Evolutionary conservation across 1,140 invertebrate genomes (phyloP).

Genomic region (Penaeus japonicus): DNA sequence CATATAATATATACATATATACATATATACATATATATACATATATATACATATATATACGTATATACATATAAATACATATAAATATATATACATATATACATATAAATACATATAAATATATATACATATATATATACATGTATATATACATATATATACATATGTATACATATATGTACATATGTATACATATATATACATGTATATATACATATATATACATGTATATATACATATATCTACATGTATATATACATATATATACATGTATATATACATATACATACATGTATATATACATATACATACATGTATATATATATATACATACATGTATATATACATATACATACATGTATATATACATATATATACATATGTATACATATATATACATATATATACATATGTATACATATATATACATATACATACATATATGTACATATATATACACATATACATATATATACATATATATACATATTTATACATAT

Average conservation of each 20-base stretch:
- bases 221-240: background rate
- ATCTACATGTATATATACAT: background rate
- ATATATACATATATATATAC: too few relatives aligned
- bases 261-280: background rate
- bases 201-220: background rate
- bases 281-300: background rate
- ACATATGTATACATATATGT: background rate
- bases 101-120: background rate
- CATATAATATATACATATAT: too few relatives aligned
- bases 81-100: background rate
- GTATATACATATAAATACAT: background rate
- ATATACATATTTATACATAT: background rate
- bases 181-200: background rate
- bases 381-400: background rate
- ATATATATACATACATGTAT: background rate
- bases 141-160: background rate
- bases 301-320: background rate
- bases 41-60: background rate
- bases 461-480: background rate
- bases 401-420: background rate
- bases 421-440: background rate
- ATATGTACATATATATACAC: background rate
- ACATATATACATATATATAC: background rate
- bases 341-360: background rate
- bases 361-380: background rate